These are phyloP conservation scores for Neosalanx taihuensis DNA, from an alignment of 2,797 vertebrate genomes.

Conservation along the genomic window DNA sequence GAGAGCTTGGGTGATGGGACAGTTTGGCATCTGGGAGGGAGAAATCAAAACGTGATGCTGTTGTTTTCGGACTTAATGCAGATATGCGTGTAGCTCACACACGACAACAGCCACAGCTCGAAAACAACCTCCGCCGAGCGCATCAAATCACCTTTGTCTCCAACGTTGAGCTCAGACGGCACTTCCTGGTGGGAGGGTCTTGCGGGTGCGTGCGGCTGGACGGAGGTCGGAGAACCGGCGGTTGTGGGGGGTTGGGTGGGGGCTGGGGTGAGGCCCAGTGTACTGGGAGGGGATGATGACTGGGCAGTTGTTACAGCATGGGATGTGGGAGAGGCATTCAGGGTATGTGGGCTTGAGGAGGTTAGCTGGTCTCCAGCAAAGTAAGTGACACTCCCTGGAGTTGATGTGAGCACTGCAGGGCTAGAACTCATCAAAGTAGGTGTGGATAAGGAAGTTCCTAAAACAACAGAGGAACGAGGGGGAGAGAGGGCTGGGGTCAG, in stretches of 20 bases:
- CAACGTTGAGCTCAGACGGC: constrained; percentile 69
- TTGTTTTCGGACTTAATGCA: constrained; percentile 1
- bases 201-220: constrained; percentile 24
- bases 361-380: constrained; percentile 37
- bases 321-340: constrained; percentile 16
- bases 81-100: neutral
- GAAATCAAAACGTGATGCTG: neutral
- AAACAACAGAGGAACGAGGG: neutral
- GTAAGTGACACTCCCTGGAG: constrained; percentile 22
- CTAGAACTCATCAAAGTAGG: constrained; percentile 28
- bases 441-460: neutral
- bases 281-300: constrained; percentile 19
- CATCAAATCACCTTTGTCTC: constrained; percentile 63
- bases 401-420: constrained; percentile 10
- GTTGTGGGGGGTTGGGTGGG: constrained; percentile 28
- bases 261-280: constrained; percentile 24
- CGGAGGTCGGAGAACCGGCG: constrained; percentile 30
- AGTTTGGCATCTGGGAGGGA: constrained; percentile 29
- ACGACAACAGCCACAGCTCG: neutral
- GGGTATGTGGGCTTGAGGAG: constrained; percentile 45
- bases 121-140: neutral
- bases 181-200: constrained; percentile 43
- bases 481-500: neutral
- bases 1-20: constrained; percentile 44
- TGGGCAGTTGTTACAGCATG: constrained; percentile 23